Evolutionary conservation across 2,113 vertebrate species (phyloP).

Genomic region (Solea solea): DNA sequence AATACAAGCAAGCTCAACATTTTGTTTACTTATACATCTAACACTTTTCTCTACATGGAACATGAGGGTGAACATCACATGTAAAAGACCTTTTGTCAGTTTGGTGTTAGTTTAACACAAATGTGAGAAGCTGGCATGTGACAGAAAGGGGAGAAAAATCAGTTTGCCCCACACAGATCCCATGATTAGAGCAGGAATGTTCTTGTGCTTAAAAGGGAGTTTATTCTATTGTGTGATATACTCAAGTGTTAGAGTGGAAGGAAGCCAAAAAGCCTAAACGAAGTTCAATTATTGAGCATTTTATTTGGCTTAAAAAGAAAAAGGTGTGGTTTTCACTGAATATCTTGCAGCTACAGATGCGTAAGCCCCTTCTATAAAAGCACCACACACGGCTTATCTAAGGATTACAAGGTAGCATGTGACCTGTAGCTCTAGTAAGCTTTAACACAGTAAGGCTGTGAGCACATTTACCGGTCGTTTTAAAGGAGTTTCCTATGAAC

Average conservation of each 20-base stretch:
- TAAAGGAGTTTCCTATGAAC: too few species aligned
- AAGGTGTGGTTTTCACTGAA: slow-evolving; percentile 3
- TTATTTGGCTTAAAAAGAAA: not conserved
- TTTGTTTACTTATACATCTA: slow-evolving; percentile 3
- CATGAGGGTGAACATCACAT: not conserved
- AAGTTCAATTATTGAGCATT: too few species aligned
- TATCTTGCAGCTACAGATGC: not conserved
- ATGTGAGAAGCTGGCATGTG: slow-evolving; percentile 31
- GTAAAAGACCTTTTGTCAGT: slow-evolving; percentile 2
- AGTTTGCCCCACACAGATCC: slow-evolving; percentile 38
- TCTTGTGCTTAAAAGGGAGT: not conserved
- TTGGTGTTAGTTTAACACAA: slow-evolving; percentile 46
- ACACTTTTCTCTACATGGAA: slow-evolving; percentile 5
- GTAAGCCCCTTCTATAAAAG: slow-evolving; percentile 18
- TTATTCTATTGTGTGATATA: not conserved
- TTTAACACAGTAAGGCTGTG: slow-evolving; percentile 8
- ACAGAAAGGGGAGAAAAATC: not conserved
- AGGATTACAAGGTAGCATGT: slow-evolving; percentile 77
- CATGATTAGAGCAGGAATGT: slow-evolving; percentile 57
- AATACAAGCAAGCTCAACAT: not conserved
- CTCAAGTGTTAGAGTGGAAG: not conserved
- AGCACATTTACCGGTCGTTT: not conserved
- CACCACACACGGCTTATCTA: slow-evolving; percentile 64
- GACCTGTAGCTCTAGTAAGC: slow-evolving; percentile 57
- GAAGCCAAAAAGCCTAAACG: not conserved